Evolutionary conservation across 2,888 invertebrate species (phyloP).

Genomic region (Diarsia dahlii): DNA sequence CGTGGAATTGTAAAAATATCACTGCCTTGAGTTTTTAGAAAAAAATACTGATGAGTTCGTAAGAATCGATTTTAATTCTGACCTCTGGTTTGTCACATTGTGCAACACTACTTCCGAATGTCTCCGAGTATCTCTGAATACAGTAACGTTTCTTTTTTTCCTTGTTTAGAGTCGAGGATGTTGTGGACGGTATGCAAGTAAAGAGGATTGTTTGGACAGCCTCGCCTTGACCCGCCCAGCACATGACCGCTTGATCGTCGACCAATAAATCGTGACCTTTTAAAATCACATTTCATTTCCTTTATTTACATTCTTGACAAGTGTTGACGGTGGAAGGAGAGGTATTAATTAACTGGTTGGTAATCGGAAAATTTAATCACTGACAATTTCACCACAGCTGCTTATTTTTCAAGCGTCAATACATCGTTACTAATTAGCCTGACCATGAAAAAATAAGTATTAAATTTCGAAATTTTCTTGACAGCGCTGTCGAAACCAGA

Average conservation of each 20-base stretch:
- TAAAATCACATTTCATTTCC: constrained; percentile 77
- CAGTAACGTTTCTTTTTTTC: constrained; percentile 73
- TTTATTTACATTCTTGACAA: constrained; percentile 78
- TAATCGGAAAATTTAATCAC: constrained; percentile 58
- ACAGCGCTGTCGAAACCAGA: constrained; percentile 51
- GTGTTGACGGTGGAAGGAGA: constrained; percentile 56
- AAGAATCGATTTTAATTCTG: constrained; percentile 51
- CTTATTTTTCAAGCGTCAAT: constrained; percentile 53
- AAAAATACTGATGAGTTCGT: constrained; percentile 19
- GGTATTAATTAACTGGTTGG: constrained; percentile 63
- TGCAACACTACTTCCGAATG: constrained; percentile 76
- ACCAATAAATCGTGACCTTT: constrained; percentile 80
- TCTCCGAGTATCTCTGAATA: constrained; percentile 35
- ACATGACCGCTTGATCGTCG: constrained; percentile 76
- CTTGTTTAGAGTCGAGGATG: constrained; percentile 68
- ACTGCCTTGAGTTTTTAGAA: constrained; percentile 37
- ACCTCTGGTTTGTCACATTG: constrained; percentile 59
- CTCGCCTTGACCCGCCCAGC: constrained; percentile 79
- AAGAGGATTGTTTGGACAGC: constrained; percentile 74
- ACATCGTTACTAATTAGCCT: constrained; percentile 47
- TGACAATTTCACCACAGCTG: constrained; percentile 58
- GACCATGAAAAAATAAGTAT: constrained; percentile 45
- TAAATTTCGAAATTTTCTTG: constrained; percentile 59
- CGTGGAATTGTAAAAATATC: constrained; percentile 48
- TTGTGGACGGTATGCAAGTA: constrained; percentile 60